Evolutionary conservation across 2,888 invertebrate species (phyloP).

Genomic region (Congeria kusceri): DNA sequence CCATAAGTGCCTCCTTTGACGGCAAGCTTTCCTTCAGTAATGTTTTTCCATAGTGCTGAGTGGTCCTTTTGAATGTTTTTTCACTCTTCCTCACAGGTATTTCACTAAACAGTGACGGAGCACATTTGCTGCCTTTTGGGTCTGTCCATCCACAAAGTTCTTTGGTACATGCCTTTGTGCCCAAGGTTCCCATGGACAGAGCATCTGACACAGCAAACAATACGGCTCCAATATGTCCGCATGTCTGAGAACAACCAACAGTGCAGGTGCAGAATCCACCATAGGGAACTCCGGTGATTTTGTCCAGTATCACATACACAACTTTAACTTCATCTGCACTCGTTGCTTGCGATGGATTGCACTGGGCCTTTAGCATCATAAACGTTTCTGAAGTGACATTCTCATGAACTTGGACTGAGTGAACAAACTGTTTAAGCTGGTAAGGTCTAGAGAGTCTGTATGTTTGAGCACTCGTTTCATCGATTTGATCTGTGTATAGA

Average conservation of each 20-base stretch:
- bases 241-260: constrained; percentile 28
- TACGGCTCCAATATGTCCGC: constrained; percentile 39
- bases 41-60: constrained; percentile 22
- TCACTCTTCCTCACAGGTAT: constrained; percentile 14
- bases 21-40: constrained; percentile 8
- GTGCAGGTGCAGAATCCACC: constrained; percentile 46
- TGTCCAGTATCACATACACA: constrained; percentile 7
- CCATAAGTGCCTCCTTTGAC: constrained; percentile 18
- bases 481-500: not conserved
- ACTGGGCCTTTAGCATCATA: constrained; percentile 19
- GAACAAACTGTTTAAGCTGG: constrained; percentile 32
- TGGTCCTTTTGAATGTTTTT: constrained; percentile 16
- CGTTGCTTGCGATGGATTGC: constrained; percentile 43
- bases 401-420: constrained; percentile 15
- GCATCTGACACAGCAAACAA: constrained; percentile 24
- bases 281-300: constrained; percentile 15
- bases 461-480: constrained; percentile 3
- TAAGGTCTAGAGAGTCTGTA: constrained; percentile 37
- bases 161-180: constrained; percentile 17
- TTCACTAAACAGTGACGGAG: constrained; percentile 18
- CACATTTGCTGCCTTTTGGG: constrained; percentile 28
- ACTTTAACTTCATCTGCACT: constrained; percentile 36
- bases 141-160: constrained; percentile 29
- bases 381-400: constrained; percentile 19
- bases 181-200: constrained; percentile 23